Percentiles rank a stretch among this genome's conserved stretches.
Evolutionary conservation across 2,113 vertebrate species (phyloP).

Genomic region (Trichomycterus rosablanca): DNA sequence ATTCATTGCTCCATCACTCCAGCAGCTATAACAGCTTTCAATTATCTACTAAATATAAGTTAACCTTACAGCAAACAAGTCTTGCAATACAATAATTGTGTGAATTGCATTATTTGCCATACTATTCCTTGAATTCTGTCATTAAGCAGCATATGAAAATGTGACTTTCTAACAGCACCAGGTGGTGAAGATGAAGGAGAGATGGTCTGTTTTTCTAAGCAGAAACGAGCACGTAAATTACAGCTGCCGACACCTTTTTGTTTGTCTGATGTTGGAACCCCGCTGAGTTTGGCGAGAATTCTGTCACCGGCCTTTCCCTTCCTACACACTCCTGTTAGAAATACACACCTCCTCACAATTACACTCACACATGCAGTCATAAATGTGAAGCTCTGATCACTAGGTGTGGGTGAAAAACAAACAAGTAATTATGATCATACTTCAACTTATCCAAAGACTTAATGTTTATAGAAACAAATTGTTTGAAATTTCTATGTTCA

Average conservation of each 20-base stretch:
- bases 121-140: too few species aligned
- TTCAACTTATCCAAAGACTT: too few species aligned
- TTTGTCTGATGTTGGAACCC: slow-evolving; percentile 64
- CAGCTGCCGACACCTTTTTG: slow-evolving; percentile 50
- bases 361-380: slow-evolving; percentile 54
- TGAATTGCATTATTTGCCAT: too few species aligned
- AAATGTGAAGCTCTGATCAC: background rate
- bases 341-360: slow-evolving; percentile 49
- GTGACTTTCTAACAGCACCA: slow-evolving; percentile 1
- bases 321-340: slow-evolving; percentile 30
- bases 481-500: too few species aligned
- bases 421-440: background rate
- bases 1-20: too few species aligned
- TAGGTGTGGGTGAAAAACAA: background rate
- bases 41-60: too few species aligned
- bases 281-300: slow-evolving; percentile 62
- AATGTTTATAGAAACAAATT: too few species aligned
- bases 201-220: slow-evolving; percentile 29
- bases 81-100: too few species aligned
- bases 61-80: too few species aligned
- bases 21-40: too few species aligned
- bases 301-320: slow-evolving; percentile 57
- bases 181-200: slow-evolving; percentile 14
- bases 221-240: slow-evolving; percentile 62
- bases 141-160: too few species aligned